These are phyloP conservation scores for Tragelaphus buxtoni DNA, from an alignment of 2,113 vertebrate species.

Conservation along the genomic window DNA sequence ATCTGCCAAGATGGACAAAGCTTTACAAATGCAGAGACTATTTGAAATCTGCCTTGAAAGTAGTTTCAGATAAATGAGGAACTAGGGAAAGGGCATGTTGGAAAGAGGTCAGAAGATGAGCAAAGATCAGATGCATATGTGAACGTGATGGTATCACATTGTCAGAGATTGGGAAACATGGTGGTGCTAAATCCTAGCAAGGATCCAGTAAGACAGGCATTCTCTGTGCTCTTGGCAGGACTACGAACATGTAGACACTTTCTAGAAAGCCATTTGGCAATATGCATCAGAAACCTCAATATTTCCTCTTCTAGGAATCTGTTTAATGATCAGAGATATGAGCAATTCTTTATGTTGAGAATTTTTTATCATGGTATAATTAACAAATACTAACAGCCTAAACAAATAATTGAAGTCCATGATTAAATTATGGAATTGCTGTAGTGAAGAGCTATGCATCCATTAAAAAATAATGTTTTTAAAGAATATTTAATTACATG, in stretches of 20 bases:
- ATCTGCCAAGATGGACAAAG: background rate
- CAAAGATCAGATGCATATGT: background rate
- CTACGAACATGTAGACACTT: background rate
- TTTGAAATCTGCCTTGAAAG: background rate
- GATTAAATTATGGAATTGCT: background rate
- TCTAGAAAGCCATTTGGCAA: background rate
- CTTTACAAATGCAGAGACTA: background rate
- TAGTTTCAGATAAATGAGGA: background rate
- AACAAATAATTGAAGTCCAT: background rate
- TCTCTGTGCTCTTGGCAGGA: background rate
- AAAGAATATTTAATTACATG: background rate
- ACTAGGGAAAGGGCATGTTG: background rate
- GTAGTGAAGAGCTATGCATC: background rate
- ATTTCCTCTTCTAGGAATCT: background rate
- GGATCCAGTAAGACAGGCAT: background rate
- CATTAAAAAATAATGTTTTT: background rate
- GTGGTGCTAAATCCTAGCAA: background rate
- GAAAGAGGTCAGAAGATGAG: background rate
- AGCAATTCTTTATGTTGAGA: background rate
- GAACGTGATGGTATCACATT: background rate
- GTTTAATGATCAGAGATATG: background rate
- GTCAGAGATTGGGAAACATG: background rate
- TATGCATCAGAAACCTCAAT: background rate
- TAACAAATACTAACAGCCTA: background rate
- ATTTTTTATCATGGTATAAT: background rate